These are phyloP conservation scores for Eurytoma adleriae DNA, from an alignment of 2,888 invertebrate genomes.

Conservation along the genomic window DNA sequence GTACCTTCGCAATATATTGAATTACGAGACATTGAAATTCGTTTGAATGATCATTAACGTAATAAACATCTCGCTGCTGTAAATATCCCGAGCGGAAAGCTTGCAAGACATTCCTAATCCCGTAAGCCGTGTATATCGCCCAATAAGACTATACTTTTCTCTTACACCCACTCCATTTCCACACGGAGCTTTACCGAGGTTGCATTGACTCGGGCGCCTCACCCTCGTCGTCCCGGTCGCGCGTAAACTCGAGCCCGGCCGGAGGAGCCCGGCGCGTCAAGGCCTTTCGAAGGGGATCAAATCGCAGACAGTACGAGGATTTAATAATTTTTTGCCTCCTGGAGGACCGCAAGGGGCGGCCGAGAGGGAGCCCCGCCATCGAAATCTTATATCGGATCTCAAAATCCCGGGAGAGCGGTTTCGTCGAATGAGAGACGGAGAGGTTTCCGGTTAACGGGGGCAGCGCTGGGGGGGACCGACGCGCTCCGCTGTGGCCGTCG, in stretches of 20 bases:
- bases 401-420: conserved; percentile 33
- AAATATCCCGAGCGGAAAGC: no score
- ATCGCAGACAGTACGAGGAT: conserved; percentile 48
- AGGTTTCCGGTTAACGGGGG: conserved; percentile 1
- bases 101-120: no score
- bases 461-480: background rate
- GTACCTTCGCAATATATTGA: no score
- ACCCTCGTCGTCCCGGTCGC: background rate
- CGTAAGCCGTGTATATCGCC: no score
- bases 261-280: conserved; percentile 10
- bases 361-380: background rate
- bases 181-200: conserved; percentile 1
- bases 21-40: no score
- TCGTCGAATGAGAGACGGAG: conserved; percentile 20
- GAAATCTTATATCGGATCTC: conserved; percentile 30
- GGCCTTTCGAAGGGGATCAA: conserved; percentile 46
- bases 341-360: background rate
- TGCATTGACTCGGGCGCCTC: background rate
- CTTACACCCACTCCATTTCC: background rate
- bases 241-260: conserved; percentile 7
- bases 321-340: conserved; percentile 56
- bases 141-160: background rate
- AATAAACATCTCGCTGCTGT: no score
- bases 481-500: background rate
- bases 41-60: no score